Conservation (phyloP, 92 coral and sea anemone genomes). For the Porites divaricata region DNA sequence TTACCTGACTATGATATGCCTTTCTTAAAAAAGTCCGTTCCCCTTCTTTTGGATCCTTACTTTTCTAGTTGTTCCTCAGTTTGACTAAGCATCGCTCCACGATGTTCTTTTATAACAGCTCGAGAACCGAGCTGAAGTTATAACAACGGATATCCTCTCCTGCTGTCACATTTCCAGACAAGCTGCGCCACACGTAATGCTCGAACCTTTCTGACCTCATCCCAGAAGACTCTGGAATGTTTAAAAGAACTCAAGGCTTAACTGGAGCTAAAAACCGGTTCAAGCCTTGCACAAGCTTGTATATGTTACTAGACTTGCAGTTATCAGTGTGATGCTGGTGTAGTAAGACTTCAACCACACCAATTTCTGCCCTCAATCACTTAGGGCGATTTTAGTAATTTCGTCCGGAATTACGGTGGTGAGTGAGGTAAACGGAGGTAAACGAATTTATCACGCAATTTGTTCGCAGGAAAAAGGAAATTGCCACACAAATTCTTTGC, state of each 20-base stretch:
- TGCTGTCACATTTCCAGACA: slow-evolving; percentile 39
- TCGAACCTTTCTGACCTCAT: slow-evolving; percentile 29
- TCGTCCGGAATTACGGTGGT: slow-evolving; percentile 32
- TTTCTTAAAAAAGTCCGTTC: neutral
- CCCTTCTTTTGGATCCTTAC: neutral
- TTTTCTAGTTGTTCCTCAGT: slow-evolving; percentile 2
- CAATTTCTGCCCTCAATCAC: neutral
- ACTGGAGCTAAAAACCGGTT: neutral
- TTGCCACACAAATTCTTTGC: neutral
- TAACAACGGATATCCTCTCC: slow-evolving; percentile 21
- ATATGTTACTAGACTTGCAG: neutral
- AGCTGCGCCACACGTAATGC: slow-evolving; percentile 16
- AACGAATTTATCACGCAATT: neutral
- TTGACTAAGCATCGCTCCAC: neutral
- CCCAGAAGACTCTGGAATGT: neutral
- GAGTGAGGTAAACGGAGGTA: neutral
- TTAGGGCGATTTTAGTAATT: slow-evolving; percentile 23
- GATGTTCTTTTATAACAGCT: slow-evolving; percentile 22
- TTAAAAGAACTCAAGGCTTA: neutral
- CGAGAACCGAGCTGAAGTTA: neutral
- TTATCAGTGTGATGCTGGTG: neutral
- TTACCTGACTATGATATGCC: neutral
- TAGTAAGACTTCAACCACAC: neutral
- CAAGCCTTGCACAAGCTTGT: neutral
- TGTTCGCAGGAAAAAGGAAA: slow-evolving; percentile 2